phyloP scores from a whole-genome alignment of 2,888 invertebrate species.

The Acleris holmiana region DNA sequence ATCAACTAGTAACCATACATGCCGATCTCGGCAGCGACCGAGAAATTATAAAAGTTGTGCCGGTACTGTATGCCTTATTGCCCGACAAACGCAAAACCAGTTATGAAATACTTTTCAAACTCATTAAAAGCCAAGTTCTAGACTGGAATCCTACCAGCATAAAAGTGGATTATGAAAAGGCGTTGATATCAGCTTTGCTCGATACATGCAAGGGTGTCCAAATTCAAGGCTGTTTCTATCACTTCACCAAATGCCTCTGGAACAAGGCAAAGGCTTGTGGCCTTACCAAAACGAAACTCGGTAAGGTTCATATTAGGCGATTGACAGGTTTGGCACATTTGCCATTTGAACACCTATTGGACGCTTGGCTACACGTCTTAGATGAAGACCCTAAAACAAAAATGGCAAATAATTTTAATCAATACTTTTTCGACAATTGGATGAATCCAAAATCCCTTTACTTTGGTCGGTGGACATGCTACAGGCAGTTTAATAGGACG shows the following conservation, averaged over 20 bases:
- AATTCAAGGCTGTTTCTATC: background rate
- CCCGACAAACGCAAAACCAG: background rate
- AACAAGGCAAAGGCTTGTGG: background rate
- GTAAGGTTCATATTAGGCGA: no score
- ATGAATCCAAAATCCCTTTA: no score
- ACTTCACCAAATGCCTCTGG: background rate
- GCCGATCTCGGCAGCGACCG: conserved; percentile 12
- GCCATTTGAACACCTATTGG: no score
- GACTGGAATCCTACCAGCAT: background rate
- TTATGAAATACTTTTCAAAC: background rate
- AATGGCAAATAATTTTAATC: background rate
- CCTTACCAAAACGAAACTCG: no score
- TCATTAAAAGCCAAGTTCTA: background rate
- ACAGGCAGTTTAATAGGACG: no score
- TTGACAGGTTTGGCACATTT: no score
- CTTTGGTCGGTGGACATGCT: no score
- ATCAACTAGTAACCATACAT: conserved; percentile 19
- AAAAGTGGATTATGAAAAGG: background rate
- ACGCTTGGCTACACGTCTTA: no score
- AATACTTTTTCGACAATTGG: no score
- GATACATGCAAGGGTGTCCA: no score
- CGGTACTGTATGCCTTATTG: conserved; percentile 8
- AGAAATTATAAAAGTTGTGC: conserved; percentile 19
- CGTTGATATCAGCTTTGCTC: background rate
- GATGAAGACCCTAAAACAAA: background rate